Evolutionary conservation across 2,888 invertebrate species (phyloP).

Genomic region (Ramazzottius varieornatus): DNA sequence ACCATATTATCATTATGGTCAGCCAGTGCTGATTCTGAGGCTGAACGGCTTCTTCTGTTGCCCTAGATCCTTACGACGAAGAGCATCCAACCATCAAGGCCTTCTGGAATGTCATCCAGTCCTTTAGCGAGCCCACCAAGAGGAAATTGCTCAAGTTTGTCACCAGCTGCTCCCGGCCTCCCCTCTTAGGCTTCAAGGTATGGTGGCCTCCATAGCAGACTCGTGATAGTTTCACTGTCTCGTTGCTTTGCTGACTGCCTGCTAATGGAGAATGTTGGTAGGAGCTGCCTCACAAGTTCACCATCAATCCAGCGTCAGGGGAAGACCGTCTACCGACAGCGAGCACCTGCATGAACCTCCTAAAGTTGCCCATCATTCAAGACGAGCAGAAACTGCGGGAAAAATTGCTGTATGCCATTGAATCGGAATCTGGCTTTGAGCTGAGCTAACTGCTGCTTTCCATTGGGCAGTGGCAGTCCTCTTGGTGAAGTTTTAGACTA

Average conservation of each 20-base stretch:
- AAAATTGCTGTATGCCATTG: slow-evolving; percentile 70
- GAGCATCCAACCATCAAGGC: slow-evolving; percentile 55
- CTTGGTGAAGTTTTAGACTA: too few species aligned
- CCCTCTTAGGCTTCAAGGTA: slow-evolving; percentile 83
- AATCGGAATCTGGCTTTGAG: slow-evolving; percentile 84
- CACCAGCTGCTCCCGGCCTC: slow-evolving; percentile 87
- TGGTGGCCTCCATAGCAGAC: slow-evolving; percentile 8
- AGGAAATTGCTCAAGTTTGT: slow-evolving; percentile 80
- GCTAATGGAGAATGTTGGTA: neutral
- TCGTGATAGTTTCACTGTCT: neutral
- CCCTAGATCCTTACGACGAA: slow-evolving; percentile 52
- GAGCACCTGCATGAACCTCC: slow-evolving; percentile 87
- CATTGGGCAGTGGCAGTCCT: too few species aligned
- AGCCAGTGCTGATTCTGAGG: too few species aligned
- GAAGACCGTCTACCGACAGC: slow-evolving; percentile 69
- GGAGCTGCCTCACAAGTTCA: neutral
- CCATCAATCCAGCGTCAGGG: slow-evolving; percentile 45
- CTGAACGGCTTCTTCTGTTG: too few species aligned
- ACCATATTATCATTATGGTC: neutral
- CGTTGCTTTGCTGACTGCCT: neutral
- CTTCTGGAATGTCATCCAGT: slow-evolving; percentile 67
- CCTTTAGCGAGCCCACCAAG: slow-evolving; percentile 54
- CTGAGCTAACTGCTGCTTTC: too few species aligned
- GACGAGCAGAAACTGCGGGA: slow-evolving; percentile 46
- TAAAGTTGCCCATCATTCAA: slow-evolving; percentile 72